Base-by-base conservation (phyloP, 2,797 vertebrate species). In the Nannoperca obscura region DNA sequence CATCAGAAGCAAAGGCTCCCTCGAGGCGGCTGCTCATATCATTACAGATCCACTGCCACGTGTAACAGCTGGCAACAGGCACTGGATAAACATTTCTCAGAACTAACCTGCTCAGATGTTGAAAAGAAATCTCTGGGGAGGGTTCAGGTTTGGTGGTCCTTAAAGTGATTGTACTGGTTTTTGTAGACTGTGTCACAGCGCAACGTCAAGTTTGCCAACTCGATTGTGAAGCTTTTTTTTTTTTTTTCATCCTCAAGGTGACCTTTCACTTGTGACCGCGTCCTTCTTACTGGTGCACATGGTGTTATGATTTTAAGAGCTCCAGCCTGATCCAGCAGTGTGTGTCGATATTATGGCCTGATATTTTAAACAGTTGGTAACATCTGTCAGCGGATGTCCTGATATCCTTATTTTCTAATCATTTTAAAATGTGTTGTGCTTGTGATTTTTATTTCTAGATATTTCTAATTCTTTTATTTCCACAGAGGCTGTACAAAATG, bases 191-290 rank as follows among this genome's bases (percentile, higher is more conserved):
- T 30, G 17, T 54, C 77, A 67, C 42, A 4, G 1, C 30, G 1
- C 30, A 17, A 17, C 24, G 36, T 55, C 42, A 38, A 1, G 4
- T 53, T 32, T 27, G 8, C 2, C 5, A 49, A 2, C 55, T n/a
- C 3, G 30, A 22, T 27, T 50, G 59, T n/a, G 36, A 53, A 54
- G 7, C 3, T 27, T 27, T 27, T 27, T 27, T 27, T 27, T 27
- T 61, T 53, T 54, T 27, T n/a, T 50, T 24, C 53, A 3, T 58
- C 19, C 22, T 78, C 70, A 76, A 81, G 84, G 82, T 86, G 69
- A 86, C 72, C 74, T 78, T 55, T 76, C 57, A 71, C 66, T 71
- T 62, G 71, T 67, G 5, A 55, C n/a, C 24, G 1, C 6, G 12
- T 22, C 14, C 14, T 42, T 30, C 20, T 12, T 49, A 42, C 58